These are phyloP conservation scores for Noctua pronuba DNA, from an alignment of 2,888 invertebrate species.

Conservation along the genomic window DNA sequence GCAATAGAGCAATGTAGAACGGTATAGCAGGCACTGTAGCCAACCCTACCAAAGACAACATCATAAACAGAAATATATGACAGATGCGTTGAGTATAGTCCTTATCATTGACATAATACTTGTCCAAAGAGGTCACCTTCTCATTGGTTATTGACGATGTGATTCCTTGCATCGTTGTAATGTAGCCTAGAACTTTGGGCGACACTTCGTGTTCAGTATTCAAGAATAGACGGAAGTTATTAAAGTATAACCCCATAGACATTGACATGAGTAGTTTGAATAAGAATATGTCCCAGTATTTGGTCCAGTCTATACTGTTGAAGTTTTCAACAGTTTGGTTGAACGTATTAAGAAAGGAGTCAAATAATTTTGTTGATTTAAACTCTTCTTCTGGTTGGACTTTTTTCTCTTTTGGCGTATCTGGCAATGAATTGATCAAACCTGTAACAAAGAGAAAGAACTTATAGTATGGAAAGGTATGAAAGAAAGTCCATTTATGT, in stretches of 20 bases:
- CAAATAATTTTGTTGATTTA: constrained; percentile 66
- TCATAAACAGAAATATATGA: constrained; percentile 84
- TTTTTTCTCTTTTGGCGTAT: constrained; percentile 60
- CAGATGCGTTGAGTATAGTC: constrained; percentile 81
- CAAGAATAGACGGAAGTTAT: constrained; percentile 86
- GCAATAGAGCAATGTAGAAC: constrained; percentile 80
- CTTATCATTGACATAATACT: constrained; percentile 81
- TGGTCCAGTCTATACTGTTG: constrained; percentile 86
- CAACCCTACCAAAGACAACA: constrained; percentile 82
- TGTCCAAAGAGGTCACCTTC: constrained; percentile 82
- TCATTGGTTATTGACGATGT: constrained; percentile 85
- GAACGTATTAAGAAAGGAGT: constrained; percentile 66
- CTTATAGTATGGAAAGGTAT: neutral
- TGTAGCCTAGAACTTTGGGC: constrained; percentile 88
- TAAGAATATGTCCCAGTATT: constrained; percentile 88
- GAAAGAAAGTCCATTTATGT: neutral
- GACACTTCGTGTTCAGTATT: constrained; percentile 85
- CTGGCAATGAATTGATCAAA: constrained; percentile 70
- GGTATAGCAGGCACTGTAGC: constrained; percentile 79
- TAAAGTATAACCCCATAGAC: constrained; percentile 85
- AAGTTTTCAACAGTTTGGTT: constrained; percentile 83
- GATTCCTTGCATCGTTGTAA: constrained; percentile 87
- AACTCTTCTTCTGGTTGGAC: constrained; percentile 43
- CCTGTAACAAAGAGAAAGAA: constrained; percentile 66
- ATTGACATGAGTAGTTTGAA: constrained; percentile 88